phyloP scores from a whole-genome alignment of 2,888 invertebrate genomes.

The Rotaria socialis region DNA sequence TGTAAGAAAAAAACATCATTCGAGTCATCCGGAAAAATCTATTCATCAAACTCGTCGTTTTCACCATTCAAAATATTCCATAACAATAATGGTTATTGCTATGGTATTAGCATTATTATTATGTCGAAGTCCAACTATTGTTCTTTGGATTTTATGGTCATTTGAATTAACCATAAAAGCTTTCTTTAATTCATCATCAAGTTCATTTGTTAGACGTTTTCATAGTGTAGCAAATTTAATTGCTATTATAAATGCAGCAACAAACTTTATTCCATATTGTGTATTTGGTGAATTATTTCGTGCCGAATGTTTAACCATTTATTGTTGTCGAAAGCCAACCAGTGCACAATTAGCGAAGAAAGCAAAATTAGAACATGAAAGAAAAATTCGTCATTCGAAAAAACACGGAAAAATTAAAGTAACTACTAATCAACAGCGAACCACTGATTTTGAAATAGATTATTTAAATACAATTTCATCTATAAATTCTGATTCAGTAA shows the following conservation, averaged over 20 bases:
- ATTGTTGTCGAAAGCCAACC: slow-evolving; percentile 24
- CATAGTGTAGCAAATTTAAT: background rate
- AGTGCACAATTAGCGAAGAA: background rate
- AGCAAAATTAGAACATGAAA: background rate
- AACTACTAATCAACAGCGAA: background rate
- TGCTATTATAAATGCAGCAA: slow-evolving; percentile 21
- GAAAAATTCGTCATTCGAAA: background rate
- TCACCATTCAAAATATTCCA: background rate
- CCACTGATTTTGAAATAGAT: background rate
- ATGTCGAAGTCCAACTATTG: slow-evolving; percentile 53
- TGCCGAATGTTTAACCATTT: background rate
- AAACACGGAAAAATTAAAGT: background rate
- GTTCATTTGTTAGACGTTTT: background rate
- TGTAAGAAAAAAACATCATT: background rate
- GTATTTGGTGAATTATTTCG: slow-evolving; percentile 30
- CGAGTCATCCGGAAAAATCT: background rate
- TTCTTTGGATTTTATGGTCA: slow-evolving; percentile 37
- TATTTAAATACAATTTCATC: background rate
- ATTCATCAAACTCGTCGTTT: background rate
- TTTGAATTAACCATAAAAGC: slow-evolving; percentile 17
- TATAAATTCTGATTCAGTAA: background rate
- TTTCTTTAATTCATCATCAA: background rate
- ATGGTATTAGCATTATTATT: slow-evolving; percentile 56
- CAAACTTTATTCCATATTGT: slow-evolving; percentile 32
- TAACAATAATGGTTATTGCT: slow-evolving; percentile 54